Percentiles rank a stretch among this genome's conserved stretches.
These are phyloP conservation scores for Fregetta grallaria DNA, from an alignment of 2,113 vertebrate species.

Conservation along the genomic window DNA sequence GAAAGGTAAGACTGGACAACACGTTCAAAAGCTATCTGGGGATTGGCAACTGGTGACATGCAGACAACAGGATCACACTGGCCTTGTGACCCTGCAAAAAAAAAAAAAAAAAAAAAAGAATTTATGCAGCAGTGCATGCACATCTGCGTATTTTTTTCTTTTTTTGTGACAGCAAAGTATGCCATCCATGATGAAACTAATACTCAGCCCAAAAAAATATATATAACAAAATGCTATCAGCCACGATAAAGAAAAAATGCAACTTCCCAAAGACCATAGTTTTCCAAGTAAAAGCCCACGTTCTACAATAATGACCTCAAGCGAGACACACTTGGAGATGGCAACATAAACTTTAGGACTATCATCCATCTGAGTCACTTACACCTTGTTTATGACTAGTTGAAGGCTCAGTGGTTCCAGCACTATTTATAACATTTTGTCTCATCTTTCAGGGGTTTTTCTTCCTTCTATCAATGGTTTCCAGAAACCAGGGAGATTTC, in stretches of 20 bases:
- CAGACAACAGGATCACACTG: background rate
- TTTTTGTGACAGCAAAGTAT: background rate
- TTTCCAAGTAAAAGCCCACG: background rate
- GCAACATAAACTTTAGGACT: background rate
- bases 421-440: background rate
- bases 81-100: background rate
- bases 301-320: background rate
- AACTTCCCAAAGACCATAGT: background rate
- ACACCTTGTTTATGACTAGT: background rate
- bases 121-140: background rate
- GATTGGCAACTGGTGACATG: background rate
- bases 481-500: background rate
- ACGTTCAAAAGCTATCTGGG: background rate
- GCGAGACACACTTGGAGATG: background rate
- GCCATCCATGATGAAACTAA: background rate
- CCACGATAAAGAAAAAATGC: background rate
- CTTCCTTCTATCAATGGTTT: background rate
- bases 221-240: background rate
- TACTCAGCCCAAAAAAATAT: background rate
- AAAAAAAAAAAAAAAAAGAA: background rate
- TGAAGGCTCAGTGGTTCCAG: background rate
- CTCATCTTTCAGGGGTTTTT: background rate
- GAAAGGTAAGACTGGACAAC: background rate
- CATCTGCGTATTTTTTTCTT: background rate
- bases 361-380: background rate